Evolutionary conservation across 2,888 invertebrate genomes (phyloP).

Genomic region (Trichacis sp.): DNA sequence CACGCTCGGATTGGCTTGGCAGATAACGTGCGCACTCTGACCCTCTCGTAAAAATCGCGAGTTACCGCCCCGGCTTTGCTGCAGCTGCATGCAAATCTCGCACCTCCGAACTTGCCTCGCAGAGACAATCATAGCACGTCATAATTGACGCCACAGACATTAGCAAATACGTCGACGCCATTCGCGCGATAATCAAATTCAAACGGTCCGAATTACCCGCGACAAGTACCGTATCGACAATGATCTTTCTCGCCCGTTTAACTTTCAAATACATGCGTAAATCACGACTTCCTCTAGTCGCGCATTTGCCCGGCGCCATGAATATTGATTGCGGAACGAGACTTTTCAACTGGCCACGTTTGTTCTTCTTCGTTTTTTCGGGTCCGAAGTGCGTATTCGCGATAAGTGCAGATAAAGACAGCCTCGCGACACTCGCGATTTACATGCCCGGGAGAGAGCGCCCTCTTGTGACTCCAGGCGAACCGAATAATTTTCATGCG

Average conservation of each 20-base stretch:
- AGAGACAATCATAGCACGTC: slow-evolving; percentile 22
- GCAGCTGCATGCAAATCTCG: slow-evolving; percentile 55
- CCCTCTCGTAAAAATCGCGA: slow-evolving; percentile 60
- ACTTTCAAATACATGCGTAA: slow-evolving; percentile 30
- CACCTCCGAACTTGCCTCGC: slow-evolving; percentile 29
- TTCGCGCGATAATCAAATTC: slow-evolving; percentile 39
- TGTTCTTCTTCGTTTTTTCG: too few relatives aligned
- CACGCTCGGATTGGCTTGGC: slow-evolving; percentile 48
- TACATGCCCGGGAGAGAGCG: too few relatives aligned
- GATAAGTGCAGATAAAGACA: slow-evolving; percentile 20
- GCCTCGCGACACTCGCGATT: slow-evolving; percentile 22
- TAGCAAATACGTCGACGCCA: slow-evolving; percentile 4
- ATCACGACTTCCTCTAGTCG: slow-evolving; percentile 39
- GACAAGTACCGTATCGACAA: too few relatives aligned
- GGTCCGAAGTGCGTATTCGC: slow-evolving; percentile 3
- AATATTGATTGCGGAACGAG: slow-evolving; percentile 36
- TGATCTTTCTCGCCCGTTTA: slow-evolving; percentile 34
- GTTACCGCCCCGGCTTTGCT: slow-evolving; percentile 47
- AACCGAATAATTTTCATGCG: too few relatives aligned
- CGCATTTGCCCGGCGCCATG: slow-evolving; percentile 32
- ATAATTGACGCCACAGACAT: slow-evolving; percentile 23
- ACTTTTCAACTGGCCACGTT: slow-evolving; percentile 12
- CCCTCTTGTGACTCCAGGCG: too few relatives aligned
- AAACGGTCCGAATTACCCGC: slow-evolving; percentile 33
- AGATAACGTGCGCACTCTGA: slow-evolving; percentile 57